A percentile compares a stretch with the other conserved stretches of the same genome.
Evolutionary conservation across 1,140 invertebrate genomes (phyloP).

Genomic region (Calycopis cecrops): DNA sequence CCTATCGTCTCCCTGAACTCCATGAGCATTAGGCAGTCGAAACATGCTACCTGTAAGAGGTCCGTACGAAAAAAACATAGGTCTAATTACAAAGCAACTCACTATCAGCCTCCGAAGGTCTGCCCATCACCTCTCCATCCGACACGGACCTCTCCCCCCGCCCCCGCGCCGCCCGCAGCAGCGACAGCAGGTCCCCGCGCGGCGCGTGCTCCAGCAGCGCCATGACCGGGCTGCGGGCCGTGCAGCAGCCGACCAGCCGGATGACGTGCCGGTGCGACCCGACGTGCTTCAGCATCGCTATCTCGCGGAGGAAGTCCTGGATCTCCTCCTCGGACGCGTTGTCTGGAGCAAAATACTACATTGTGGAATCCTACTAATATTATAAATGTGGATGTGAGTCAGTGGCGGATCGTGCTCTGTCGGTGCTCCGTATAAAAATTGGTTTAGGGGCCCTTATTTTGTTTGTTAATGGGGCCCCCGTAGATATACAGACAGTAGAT

Average conservation of each 20-base stretch:
- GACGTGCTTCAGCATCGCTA: conserved; percentile 86
- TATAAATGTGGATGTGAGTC: too few relatives aligned
- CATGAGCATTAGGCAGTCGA: too few relatives aligned
- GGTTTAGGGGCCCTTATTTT: too few relatives aligned
- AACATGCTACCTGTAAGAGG: too few relatives aligned
- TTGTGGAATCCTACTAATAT: too few relatives aligned
- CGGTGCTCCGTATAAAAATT: too few relatives aligned
- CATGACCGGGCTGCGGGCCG: conserved; percentile 78
- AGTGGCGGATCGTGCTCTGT: too few relatives aligned
- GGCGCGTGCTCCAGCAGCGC: conserved; percentile 89
- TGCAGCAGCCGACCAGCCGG: conserved; percentile 86
- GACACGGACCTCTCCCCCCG: conserved; percentile 29
- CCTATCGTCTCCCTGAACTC: too few relatives aligned
- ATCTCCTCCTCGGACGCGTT: conserved; percentile 76
- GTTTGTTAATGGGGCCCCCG: too few relatives aligned
- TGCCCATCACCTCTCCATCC: conserved; percentile 29
- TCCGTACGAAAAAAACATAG: too few relatives aligned
- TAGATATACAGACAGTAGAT: too few relatives aligned
- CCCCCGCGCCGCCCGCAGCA: conserved; percentile 59
- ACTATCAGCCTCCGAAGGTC: conserved; percentile 58
- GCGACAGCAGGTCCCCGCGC: conserved; percentile 84
- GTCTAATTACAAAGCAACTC: too few relatives aligned
- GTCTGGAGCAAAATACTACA: conserved; percentile 34
- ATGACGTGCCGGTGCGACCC: conserved; percentile 88
- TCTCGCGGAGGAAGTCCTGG: conserved; percentile 84